Conservation (phyloP, 1,140 invertebrate genomes). For the Rhagoletis zephyria region DNA sequence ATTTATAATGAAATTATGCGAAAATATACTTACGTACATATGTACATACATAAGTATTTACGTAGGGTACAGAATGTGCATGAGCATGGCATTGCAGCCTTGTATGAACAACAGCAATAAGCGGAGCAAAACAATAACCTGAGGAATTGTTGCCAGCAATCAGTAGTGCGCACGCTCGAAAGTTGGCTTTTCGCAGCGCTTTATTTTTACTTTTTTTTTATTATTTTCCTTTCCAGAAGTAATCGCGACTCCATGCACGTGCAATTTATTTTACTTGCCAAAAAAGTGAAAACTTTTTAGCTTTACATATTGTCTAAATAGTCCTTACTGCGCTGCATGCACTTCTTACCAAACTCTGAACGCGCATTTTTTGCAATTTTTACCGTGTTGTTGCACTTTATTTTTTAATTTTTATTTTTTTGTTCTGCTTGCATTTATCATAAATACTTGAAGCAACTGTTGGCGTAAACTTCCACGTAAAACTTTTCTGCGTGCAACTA, state of each 20-base stretch:
- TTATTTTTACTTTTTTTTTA: background rate
- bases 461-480: constrained; percentile 42
- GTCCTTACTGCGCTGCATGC: background rate
- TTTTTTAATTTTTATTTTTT: background rate
- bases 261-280: constrained; percentile 21
- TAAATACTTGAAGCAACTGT: constrained; percentile 43
- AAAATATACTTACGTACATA: background rate
- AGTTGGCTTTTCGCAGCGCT: background rate
- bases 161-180: constrained; percentile 12
- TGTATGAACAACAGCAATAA: background rate
- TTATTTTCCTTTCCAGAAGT: background rate
- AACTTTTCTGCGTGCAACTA: constrained; percentile 42
- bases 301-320: constrained; percentile 11
- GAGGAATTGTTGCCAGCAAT: constrained; percentile 8
- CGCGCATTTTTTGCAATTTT: background rate
- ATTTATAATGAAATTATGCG: constrained; percentile 49
- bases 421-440: constrained; percentile 12
- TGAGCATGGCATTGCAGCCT: background rate
- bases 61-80: no score
- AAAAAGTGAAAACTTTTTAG: background rate
- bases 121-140: background rate
- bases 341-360: background rate
- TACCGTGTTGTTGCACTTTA: no score
- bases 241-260: constrained; percentile 35
- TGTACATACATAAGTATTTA: background rate